Evolutionary conservation across 2,888 invertebrate species (phyloP), one percentile per base, ranked within the genome.

Genomic region (Mellilla xanthometata): DNA sequence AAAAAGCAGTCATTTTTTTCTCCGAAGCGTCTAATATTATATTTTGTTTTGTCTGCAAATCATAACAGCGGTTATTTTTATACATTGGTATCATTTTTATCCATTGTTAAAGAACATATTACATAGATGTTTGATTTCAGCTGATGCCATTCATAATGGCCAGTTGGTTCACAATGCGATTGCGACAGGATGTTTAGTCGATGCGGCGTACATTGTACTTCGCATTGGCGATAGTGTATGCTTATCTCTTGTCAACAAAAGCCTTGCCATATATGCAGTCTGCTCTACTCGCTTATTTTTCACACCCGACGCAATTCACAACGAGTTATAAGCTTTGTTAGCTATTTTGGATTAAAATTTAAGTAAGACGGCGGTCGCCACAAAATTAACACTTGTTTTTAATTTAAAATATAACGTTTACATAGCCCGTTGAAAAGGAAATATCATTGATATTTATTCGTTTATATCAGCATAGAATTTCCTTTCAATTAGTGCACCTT

Each of bases 201-300:
- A 58, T 57, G 58, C 59, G 52, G 54, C 55, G 60, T 57, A 56
- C 57, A 58, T 38, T 39, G 24, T 44, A 42, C 9, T 57, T 58
- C 61, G 58, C 64, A 68, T 69, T 65, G 56, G 49, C 56, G 56
- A 68, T 69, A 63, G 57, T 55, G 56, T 63, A 57, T 55, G 46
- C 58, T 59, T 71, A 73, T 72, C 69, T 64, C 35, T 50, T 41
- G 50, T 60, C 65, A 71, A 66, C 67, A 68, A 61, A 54, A 54
- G 62, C 51, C 33, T 29, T 27, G 47, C 32, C 30, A 33, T 30
- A 28, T 3, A 15, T 33, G 19, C 40, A 44, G 34, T 44, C 44
- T 39, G 44, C 40, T 30, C 13, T 5, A 15, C 9, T 12, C 10
- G 8, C 12, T 13, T 2, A 3, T 23, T 23, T 5, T 7, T 5